phyloP scores from a whole-genome alignment of 2,797 vertebrate species.

The Falco rusticolus region DNA sequence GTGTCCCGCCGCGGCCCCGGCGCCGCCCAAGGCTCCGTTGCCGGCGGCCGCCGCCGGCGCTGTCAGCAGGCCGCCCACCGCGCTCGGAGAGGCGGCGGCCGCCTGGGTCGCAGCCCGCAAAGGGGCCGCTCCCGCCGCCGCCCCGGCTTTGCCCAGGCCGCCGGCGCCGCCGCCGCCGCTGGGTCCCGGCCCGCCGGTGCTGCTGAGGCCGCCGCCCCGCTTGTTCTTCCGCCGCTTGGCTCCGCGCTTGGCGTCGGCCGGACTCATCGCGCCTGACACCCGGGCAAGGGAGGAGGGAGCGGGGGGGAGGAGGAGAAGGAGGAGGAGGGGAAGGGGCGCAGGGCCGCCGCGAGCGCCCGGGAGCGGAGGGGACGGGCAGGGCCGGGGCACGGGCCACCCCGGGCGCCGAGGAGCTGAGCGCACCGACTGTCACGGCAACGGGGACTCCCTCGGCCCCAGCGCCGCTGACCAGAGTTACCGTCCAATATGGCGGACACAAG shows the following conservation, averaged over 20 bases:
- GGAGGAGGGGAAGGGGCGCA: not conserved
- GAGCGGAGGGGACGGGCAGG: not conserved
- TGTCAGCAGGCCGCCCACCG: slow-evolving; percentile 80
- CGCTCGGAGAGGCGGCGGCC: slow-evolving; percentile 72
- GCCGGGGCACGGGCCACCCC: slow-evolving; percentile 20
- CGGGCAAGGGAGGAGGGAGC: slow-evolving; percentile 65
- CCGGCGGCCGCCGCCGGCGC: slow-evolving; percentile 52
- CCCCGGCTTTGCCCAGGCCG: slow-evolving; percentile 57
- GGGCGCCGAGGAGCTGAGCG: slow-evolving; percentile 21
- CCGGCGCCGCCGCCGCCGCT: slow-evolving; percentile 81
- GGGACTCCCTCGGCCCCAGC: slow-evolving; percentile 76
- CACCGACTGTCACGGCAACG: slow-evolving; percentile 59
- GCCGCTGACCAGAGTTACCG: slow-evolving; percentile 89
- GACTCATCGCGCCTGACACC: slow-evolving; percentile 89
- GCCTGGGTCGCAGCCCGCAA: slow-evolving; percentile 63
- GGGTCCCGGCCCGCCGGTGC: slow-evolving; percentile 83
- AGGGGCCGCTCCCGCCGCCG: slow-evolving; percentile 54
- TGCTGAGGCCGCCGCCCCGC: slow-evolving; percentile 89
- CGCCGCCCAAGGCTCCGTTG: slow-evolving; percentile 20
- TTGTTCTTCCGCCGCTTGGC: slow-evolving; percentile 98
- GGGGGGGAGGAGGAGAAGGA: not conserved
- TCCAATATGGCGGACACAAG: slow-evolving; percentile 97
- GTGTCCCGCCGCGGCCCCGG: slow-evolving; percentile 61
- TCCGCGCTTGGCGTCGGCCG: slow-evolving; percentile 96
- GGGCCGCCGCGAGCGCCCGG: slow-evolving; percentile 44